These are phyloP conservation scores for Avahi laniger DNA, from an alignment of 2,797 vertebrate species.

Conservation along the genomic window DNA sequence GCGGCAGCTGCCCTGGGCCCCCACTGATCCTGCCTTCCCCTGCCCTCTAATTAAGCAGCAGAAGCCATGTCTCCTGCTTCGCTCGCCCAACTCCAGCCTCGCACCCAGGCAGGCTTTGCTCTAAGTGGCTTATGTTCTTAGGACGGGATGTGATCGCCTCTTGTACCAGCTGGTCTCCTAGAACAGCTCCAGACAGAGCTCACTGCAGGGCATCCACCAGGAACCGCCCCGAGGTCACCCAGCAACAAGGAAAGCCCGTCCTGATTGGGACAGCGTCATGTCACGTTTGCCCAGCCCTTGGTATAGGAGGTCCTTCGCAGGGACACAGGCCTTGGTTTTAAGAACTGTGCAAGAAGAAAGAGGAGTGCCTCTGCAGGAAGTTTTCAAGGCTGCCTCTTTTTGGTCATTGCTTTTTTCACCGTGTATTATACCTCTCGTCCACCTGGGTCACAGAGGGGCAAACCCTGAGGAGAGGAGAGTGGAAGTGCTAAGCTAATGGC, in stretches of 20 bases:
- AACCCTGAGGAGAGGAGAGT: neutral
- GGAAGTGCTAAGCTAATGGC: neutral
- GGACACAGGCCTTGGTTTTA: neutral
- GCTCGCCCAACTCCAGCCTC: neutral
- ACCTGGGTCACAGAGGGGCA: neutral
- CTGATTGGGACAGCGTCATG: neutral
- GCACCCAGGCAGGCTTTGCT: neutral
- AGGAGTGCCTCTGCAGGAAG: neutral
- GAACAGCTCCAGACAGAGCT: neutral
- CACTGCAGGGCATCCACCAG: neutral
- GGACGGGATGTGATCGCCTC: neutral
- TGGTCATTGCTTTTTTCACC: neutral
- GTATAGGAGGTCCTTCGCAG: neutral
- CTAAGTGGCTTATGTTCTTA: constrained; percentile 55
- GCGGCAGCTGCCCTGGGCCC: neutral
- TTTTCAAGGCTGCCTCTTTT: neutral
- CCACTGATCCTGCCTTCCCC: neutral
- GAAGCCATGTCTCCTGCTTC: neutral
- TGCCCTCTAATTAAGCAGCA: neutral
- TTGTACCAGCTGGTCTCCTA: neutral
- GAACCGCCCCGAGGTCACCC: neutral
- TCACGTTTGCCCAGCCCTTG: neutral
- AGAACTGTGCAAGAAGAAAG: neutral
- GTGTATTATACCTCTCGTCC: neutral
- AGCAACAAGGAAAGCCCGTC: neutral